Evolutionary conservation across 2,113 vertebrate genomes (phyloP), one percentile per base, ranked within the genome.

Genomic region (Orthonyx spaldingii): DNA sequence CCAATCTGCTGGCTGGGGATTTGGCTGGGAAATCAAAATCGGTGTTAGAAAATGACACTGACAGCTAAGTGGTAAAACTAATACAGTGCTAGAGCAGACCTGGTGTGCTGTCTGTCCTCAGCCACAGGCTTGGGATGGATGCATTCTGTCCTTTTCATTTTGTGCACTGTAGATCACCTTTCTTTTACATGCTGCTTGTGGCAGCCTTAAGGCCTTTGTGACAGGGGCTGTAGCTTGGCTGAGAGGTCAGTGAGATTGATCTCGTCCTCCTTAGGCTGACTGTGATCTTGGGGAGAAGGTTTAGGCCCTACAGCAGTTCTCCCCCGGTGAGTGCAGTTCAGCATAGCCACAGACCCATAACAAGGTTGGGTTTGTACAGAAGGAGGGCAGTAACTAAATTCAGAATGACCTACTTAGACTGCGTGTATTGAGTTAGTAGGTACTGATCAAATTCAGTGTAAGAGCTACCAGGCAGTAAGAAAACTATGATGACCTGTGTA

Each of bases 301-400:
- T 68, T 70, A 69, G 37, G 50, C 61, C 17, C 50, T 72, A 6
- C 24, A 20, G n/a, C 3, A 4, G 26, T 30, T 55, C 37, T 77
- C 8, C 50, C 42, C 7, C 55, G 30, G 26, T 10, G 7, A 83
- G 27, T 37, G 20, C 80, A 87, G 80, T 32, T 79, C 76, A 42
- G 24, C 2, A 3, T 50, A 92, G 50, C 84, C 89, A 39, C 44
- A 94, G 87, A 44, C 8, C 4, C 11, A 0, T 81, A 71, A 85
- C 7, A 35, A 89, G 79, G 85, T 70, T 92, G 88, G 53, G n/a
- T 78, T 83, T 78, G 27, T 44, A 65, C 1, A 57, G 78, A 93
- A 97, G 37, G 85, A 94, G 89, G 96, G 50, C 95, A 94, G 89
- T 72, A 91, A 90, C 86, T 95, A 96, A 95, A 96, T 92, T 95